Evolutionary conservation across 2,888 invertebrate genomes (phyloP).

Genomic region (Mythimna vitellina): DNA sequence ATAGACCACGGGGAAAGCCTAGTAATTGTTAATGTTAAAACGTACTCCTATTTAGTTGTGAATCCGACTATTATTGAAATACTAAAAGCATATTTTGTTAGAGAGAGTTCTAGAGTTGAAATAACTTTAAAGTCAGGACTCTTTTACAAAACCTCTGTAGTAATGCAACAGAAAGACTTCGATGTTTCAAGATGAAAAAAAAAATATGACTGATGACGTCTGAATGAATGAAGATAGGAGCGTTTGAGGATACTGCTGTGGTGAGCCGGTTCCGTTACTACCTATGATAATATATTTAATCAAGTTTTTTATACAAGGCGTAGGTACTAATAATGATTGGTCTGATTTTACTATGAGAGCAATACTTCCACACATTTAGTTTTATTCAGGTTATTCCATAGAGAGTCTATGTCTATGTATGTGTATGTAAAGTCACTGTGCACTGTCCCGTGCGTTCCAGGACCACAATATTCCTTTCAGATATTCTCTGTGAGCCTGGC

Average conservation of each 20-base stretch:
- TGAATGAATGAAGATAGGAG: conserved; percentile 15
- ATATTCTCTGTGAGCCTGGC: too few relatives aligned
- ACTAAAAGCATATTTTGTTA: neutral
- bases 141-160: conserved; percentile 3
- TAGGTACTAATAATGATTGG: too few relatives aligned
- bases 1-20: neutral
- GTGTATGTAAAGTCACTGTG: too few relatives aligned
- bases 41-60: neutral
- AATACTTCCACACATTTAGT: too few relatives aligned
- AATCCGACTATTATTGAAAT: neutral
- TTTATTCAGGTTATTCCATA: neutral
- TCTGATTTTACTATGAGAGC: too few relatives aligned
- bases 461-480: too few relatives aligned
- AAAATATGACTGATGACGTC: neutral
- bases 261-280: neutral
- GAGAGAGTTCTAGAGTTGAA: neutral
- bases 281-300: neutral
- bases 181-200: conserved; percentile 19
- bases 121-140: neutral
- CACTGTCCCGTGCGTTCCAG: too few relatives aligned
- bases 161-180: conserved; percentile 15
- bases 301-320: neutral
- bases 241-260: neutral
- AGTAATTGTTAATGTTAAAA: neutral
- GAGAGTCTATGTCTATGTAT: too few relatives aligned